Evolutionary conservation across 2,888 invertebrate species (phyloP).

Genomic region (Tupiocoris notatus): DNA sequence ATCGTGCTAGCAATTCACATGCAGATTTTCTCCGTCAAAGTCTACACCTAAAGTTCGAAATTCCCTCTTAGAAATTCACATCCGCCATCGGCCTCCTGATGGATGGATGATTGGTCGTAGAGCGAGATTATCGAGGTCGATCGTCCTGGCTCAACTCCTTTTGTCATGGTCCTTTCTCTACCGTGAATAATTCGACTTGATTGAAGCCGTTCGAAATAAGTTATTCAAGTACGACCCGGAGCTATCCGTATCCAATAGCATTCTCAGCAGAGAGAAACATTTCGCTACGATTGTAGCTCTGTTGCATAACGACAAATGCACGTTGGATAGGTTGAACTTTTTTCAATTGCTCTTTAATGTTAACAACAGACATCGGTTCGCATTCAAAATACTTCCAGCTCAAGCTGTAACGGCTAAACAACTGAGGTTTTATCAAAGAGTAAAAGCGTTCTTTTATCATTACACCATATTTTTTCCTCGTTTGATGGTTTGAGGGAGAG

Average conservation of each 20-base stretch:
- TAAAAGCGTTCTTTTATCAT: no score
- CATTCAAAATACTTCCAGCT: no score
- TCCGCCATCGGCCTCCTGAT: no score
- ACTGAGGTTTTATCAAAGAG: no score
- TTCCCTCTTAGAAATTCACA: background rate
- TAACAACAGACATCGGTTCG: no score
- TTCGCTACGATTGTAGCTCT: background rate
- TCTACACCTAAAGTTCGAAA: background rate
- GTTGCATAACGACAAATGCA: background rate
- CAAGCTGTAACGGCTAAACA: no score
- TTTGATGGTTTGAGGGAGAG: no score
- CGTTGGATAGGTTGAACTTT: background rate
- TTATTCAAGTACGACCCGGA: slow-evolving; percentile 7
- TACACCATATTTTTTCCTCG: no score
- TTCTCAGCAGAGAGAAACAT: background rate
- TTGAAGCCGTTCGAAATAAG: slow-evolving; percentile 26
- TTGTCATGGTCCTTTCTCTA: slow-evolving; percentile 20
- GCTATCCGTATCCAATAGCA: slow-evolving; percentile 11
- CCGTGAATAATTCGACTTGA: slow-evolving; percentile 29
- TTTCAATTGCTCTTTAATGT: background rate
- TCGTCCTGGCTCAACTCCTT: slow-evolving; percentile 1
- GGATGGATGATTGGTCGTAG: no score
- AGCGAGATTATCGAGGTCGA: background rate
- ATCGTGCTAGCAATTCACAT: no score
- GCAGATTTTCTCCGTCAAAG: no score